These are phyloP conservation scores for Dorcus parallelipipedus DNA, from an alignment of 2,888 invertebrate genomes.

Conservation along the genomic window DNA sequence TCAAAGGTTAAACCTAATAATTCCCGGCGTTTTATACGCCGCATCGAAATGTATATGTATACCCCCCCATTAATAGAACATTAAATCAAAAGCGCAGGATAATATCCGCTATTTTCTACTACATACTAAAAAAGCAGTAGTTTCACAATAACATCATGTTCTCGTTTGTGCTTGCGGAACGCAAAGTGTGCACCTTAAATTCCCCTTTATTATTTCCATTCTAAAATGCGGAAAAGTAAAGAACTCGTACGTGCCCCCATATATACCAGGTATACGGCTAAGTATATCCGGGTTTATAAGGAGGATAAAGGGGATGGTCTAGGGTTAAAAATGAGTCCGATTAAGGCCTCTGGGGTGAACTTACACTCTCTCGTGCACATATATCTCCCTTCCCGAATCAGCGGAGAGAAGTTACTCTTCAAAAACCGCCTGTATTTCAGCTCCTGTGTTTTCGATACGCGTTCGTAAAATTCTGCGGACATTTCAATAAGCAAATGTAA, in stretches of 20 bases:
- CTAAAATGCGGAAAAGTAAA: not conserved
- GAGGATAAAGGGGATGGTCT: constrained; percentile 30
- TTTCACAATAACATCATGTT: too few species aligned
- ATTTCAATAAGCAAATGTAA: constrained; percentile 11
- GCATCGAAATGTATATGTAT: too few species aligned
- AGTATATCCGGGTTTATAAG: constrained; percentile 29
- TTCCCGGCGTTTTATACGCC: too few species aligned
- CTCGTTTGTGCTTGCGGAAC: too few species aligned
- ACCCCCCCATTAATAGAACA: too few species aligned
- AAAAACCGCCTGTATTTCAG: constrained; percentile 24
- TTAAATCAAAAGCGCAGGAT: too few species aligned
- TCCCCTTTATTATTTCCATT: not conserved
- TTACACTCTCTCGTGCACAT: constrained; percentile 36
- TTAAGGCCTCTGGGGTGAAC: constrained; percentile 38
- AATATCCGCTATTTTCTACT: too few species aligned
- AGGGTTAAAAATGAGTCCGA: constrained; percentile 41
- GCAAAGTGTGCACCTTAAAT: too few species aligned
- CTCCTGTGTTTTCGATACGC: constrained; percentile 18
- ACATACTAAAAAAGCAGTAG: too few species aligned
- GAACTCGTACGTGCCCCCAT: not conserved
- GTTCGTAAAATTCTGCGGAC: constrained; percentile 5
- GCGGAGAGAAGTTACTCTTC: constrained; percentile 24
- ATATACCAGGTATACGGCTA: constrained; percentile 1
- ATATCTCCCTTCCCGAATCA: constrained; percentile 31
- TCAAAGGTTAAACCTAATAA: too few species aligned